Conservation (phyloP, 2,797 vertebrate species). For the Anolis apletophallus region DNA sequence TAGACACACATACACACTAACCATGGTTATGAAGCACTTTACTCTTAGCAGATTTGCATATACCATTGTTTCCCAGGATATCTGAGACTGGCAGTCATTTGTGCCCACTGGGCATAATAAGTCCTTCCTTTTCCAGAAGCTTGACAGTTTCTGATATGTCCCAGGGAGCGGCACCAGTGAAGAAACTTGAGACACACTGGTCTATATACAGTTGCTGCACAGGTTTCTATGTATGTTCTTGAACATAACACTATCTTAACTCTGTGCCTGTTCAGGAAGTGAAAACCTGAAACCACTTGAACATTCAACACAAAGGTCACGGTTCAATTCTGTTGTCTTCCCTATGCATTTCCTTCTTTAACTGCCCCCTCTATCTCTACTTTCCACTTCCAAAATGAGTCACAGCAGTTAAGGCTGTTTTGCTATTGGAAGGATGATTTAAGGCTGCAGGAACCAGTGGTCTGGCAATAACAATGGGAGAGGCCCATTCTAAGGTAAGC, state of each 20-base stretch:
- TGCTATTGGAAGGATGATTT: slow-evolving; percentile 65
- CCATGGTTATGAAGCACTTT: too few species aligned
- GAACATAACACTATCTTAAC: slow-evolving; percentile 52
- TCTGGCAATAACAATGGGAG: slow-evolving; percentile 66
- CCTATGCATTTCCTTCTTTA: slow-evolving; percentile 50
- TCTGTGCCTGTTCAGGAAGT: slow-evolving; percentile 51
- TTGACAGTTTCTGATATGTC: too few species aligned
- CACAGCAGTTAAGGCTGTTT: slow-evolving; percentile 69
- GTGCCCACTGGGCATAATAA: too few species aligned
- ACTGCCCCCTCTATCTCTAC: slow-evolving; percentile 44
- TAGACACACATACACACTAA: too few species aligned
- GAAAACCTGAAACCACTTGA: slow-evolving; percentile 53
- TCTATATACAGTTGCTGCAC: not conserved
- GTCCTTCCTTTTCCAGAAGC: too few species aligned
- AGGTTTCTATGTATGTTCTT: slow-evolving; percentile 39
- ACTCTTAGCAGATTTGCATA: too few species aligned
- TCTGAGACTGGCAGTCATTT: too few species aligned
- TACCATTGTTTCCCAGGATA: too few species aligned
- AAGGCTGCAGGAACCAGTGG: slow-evolving; percentile 66
- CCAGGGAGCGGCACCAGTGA: too few species aligned
- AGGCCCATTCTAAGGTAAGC: slow-evolving; percentile 65
- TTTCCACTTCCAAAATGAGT: slow-evolving; percentile 66
- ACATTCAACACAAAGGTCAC: slow-evolving; percentile 57
- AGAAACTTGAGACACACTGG: not conserved
- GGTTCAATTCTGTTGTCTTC: slow-evolving; percentile 32